These are phyloP conservation scores for Cheilosia urbana DNA, from an alignment of 2,888 invertebrate genomes.

Conservation along the genomic window DNA sequence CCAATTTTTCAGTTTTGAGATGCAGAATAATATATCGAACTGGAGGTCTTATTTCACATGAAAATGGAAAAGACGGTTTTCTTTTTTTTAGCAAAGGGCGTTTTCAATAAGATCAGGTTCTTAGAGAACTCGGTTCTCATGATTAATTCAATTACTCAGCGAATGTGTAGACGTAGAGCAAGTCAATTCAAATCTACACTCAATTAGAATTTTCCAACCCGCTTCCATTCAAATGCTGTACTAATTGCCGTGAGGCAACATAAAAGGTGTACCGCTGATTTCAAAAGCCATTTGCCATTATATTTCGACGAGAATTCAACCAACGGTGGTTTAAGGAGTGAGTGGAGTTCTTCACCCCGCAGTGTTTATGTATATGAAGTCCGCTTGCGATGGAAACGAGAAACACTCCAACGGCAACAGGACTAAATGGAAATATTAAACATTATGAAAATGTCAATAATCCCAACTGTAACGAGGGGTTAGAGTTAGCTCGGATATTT, in stretches of 20 bases:
- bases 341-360: neutral
- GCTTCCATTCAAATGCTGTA: conserved; percentile 36
- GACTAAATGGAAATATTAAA: conserved; percentile 29
- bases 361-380: neutral
- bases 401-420: neutral
- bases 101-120: neutral
- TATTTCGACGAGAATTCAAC: conserved; percentile 5
- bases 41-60: neutral
- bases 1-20: conserved; percentile 18
- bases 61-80: neutral
- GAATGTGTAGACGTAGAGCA: conserved; percentile 14
- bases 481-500: conserved; percentile 4
- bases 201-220: conserved; percentile 42
- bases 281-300: conserved; percentile 43
- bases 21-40: neutral
- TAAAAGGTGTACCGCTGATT: neutral
- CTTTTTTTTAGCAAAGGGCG: no score
- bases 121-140: neutral
- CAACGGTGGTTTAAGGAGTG: conserved; percentile 5
- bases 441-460: conserved; percentile 50
- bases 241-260: conserved; percentile 29
- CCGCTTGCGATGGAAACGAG: neutral
- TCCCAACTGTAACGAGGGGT: neutral
- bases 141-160: conserved; percentile 22
- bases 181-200: conserved; percentile 28